Base-by-base conservation (phyloP, 2,888 invertebrate species). In the Chrysolina oricalcia region DNA sequence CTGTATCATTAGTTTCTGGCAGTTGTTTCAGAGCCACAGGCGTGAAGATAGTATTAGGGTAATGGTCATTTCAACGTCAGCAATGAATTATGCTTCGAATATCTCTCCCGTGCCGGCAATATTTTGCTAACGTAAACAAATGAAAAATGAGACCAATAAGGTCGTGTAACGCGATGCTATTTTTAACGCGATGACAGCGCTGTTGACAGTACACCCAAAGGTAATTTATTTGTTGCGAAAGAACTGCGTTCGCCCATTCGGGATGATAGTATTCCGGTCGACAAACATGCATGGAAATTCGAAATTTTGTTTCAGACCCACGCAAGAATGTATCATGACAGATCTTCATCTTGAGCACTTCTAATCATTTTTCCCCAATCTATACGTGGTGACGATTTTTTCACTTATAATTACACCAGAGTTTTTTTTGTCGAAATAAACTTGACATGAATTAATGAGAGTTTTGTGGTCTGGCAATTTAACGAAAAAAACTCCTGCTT, bases 111-210 rank as follows among this genome's bases (percentile, higher is more conserved):
- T 48, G 50, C 67, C 46, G 74, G 66, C 74, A 53, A 40, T 74
- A 66, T 74, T 74, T 67, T 71, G 62, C 74, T 35, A 71, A 71
- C 71, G 70, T 67, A 71, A 67, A 67, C 71, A 67, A 67, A 71
- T 74, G 71, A 74, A 74, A 74, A 74, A 74, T 74, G 74, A 71
- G 67, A 50, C 74, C 74, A 71, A 71, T 74, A 74, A 74, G 71
- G 66, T 71, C 66, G 63, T 53, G 70, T 70, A 71, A 74, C 74
- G 71, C 53, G 70, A 59, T 71, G 71, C 67, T 74, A 74, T 74
- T 74, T 73, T 74, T 67, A 62, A 64, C 48, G 43, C 17, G 70
- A 71, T 71, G 71, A 69, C 69, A 73, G 65, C 48, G 41, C n/a
- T 59, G 74, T 67, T 74, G 74, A 63, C 70, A 41, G 41, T 62